These are phyloP conservation scores for Sardina pilchardus DNA, from an alignment of 2,113 vertebrate genomes.

Conservation along the genomic window DNA sequence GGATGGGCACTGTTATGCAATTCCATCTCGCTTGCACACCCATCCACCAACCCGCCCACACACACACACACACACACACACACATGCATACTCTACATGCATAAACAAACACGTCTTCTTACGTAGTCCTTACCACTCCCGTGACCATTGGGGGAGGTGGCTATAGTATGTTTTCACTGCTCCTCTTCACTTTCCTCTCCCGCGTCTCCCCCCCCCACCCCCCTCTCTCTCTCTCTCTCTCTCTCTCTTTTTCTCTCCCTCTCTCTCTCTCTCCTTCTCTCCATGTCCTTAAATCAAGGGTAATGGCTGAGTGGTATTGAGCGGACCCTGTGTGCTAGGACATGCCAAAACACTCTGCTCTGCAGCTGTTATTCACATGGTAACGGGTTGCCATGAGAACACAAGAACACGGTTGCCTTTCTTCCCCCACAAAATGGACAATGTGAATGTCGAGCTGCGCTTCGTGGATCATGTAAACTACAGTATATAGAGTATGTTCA, in stretches of 20 bases:
- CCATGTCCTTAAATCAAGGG: too few species aligned
- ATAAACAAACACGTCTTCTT: background rate
- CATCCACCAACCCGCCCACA: constrained; percentile 13
- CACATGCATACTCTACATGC: background rate
- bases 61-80: background rate
- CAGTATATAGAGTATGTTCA: background rate
- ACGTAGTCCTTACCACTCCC: background rate
- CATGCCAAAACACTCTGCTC: constrained; percentile 47
- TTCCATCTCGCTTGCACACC: constrained; percentile 24
- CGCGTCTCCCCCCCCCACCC: too few species aligned
- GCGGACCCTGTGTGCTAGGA: constrained; percentile 1
- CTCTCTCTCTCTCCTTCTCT: too few species aligned
- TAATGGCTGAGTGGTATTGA: background rate
- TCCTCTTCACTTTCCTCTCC: too few species aligned
- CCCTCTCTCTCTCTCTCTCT: background rate
- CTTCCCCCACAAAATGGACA: background rate
- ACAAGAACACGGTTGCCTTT: background rate
- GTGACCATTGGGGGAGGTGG: constrained; percentile 12
- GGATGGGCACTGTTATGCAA: constrained; percentile 58
- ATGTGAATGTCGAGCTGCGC: background rate
- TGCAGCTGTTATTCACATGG: constrained; percentile 49
- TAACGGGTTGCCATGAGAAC: constrained; percentile 54
- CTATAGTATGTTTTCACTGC: background rate
- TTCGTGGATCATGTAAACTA: background rate
- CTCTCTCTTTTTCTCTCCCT: too few species aligned